These are phyloP conservation scores for Eidolon helvum DNA, from an alignment of 2,113 vertebrate species.

Conservation along the genomic window DNA sequence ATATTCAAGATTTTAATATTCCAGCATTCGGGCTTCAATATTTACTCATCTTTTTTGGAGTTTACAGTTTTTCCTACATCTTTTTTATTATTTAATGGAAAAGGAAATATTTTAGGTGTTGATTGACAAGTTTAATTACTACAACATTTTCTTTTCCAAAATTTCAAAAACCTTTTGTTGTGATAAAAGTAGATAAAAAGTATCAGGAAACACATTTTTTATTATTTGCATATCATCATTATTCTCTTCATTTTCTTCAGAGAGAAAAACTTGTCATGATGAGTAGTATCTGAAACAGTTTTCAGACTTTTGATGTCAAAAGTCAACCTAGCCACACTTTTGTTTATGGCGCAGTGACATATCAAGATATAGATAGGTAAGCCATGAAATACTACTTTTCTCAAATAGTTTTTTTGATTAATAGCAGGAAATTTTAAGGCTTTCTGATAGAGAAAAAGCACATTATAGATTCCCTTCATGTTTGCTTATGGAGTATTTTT, in stretches of 20 bases:
- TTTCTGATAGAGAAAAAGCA: background rate
- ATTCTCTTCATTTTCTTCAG: background rate
- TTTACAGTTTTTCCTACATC: background rate
- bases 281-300: background rate
- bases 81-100: background rate
- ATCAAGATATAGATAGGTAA: background rate
- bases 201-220: background rate
- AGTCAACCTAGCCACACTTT: background rate
- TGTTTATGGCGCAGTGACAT: background rate
- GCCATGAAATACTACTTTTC: background rate
- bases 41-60: background rate
- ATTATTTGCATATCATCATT: background rate
- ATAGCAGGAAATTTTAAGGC: background rate
- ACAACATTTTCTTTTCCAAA: slow-evolving; percentile 32
- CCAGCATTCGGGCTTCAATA: background rate
- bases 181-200: background rate
- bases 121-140: background rate
- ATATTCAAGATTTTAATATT: background rate
- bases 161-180: background rate
- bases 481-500: background rate
- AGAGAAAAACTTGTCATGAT: background rate
- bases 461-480: background rate
- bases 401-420: background rate
- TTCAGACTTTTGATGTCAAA: background rate
- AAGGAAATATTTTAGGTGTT: background rate